Base-by-base conservation (phyloP, 2,113 vertebrate species). In the Porphyrio hochstetteri region DNA sequence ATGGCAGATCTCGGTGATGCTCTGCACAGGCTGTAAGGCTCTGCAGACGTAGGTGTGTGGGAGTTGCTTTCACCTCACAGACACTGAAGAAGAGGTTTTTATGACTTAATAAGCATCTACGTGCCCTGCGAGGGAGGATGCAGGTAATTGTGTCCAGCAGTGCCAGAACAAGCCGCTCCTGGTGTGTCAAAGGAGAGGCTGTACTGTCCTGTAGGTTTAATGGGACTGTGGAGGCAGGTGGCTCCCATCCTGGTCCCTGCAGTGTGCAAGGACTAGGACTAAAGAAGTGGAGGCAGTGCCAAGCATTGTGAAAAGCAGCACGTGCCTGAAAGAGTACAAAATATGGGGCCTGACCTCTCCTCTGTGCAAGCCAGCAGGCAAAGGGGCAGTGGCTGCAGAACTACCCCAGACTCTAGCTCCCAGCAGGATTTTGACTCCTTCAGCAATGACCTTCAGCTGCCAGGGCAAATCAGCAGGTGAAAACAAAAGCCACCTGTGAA, bases 161-260 rank as follows among this genome's bases (percentile, higher is more conserved):
- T n/a, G 53, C 25, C 71, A 69, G 18, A 81, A 74, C n/a, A 63
- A 16, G 52, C 64, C 65, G 36, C 29, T 69, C 42, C 44, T 65
- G 42, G 25, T 52, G 46, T 1, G 0, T 35, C 44, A 56, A 35
- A 9, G 35, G 38, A 83, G 28, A 23, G 13, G 46, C n/a, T 2
- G 1, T 11, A 8, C 53, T 69, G 42, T 69, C 13, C 63, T 40
- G 16, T 14, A 71, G 33, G 40, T 33, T 42, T 31, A 59, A 29
- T 1, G 3, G 63, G 21, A 61, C 55, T 8, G 7, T 3, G 21
- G 55, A 24, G 1, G 1, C 1, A 6, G 40, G 28, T 25, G 25
- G 46, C 29, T 67, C 29, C 69, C 33, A 19, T 16, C 57, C 79
- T 46, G 52, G 18, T 25, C 79, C 57, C 67, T 27, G 64, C n/a